These are phyloP conservation scores for Minunthozetes semirufus DNA, from an alignment of 2,888 invertebrate species.

Conservation along the genomic window DNA sequence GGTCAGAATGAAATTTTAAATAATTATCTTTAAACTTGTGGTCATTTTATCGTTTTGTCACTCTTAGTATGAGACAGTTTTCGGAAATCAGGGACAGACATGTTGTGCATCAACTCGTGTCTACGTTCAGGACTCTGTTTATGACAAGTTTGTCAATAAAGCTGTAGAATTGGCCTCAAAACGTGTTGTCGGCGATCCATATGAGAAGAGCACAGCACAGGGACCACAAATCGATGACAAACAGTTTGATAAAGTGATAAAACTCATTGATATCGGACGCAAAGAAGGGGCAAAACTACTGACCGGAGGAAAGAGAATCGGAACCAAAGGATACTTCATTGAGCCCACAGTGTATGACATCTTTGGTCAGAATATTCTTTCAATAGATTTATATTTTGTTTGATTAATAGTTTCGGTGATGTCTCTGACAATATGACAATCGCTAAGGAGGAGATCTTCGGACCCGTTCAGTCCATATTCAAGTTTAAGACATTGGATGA, in stretches of 20 bases:
- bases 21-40: no score
- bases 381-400: no score
- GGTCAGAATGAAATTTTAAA: no score
- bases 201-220: conserved; percentile 59
- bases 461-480: conserved; percentile 87
- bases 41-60: no score
- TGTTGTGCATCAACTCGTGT: conserved; percentile 82
- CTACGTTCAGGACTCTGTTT: conserved; percentile 77
- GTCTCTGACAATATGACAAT: no score
- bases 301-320: conserved; percentile 46
- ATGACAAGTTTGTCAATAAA: conserved; percentile 72
- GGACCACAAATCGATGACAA: conserved; percentile 63
- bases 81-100: conserved; percentile 68
- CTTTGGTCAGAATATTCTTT: no score
- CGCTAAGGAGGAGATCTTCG: conserved; percentile 78
- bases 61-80: no score
- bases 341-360: conserved; percentile 73
- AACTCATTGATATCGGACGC: conserved; percentile 47
- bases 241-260: conserved; percentile 48
- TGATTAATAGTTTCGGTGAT: no score
- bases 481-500: conserved; percentile 80
- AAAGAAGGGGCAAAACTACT: conserved; percentile 48
- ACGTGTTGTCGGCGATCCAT: conserved; percentile 74
- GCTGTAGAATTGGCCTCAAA: conserved; percentile 62
- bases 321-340: conserved; percentile 68